Conservation (phyloP, 1,140 invertebrate genomes). For the Rhagoletis zephyria region DNA sequence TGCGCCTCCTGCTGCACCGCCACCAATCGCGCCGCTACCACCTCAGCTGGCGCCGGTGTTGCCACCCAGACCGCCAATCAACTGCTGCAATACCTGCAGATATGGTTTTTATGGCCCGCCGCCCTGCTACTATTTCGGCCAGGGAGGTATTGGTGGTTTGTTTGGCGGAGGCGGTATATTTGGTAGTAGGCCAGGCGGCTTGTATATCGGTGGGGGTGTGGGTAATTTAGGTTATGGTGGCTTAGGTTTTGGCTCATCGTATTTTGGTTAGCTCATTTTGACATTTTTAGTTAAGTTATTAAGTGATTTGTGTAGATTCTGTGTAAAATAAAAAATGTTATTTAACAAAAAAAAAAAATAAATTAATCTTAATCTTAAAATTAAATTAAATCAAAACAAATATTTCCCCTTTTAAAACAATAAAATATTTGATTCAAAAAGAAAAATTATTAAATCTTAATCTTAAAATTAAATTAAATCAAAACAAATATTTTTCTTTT, state of each 20-base stretch:
- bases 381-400: no score
- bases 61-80: slow-evolving; percentile 62
- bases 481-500: no score
- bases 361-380: no score
- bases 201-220: neutral
- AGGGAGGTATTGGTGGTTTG: neutral
- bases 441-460: no score
- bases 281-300: no score
- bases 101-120: slow-evolving; percentile 69
- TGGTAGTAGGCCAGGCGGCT: slow-evolving; percentile 10
- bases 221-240: neutral
- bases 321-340: no score
- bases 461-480: no score
- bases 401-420: no score
- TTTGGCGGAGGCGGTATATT: neutral
- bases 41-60: slow-evolving; percentile 56
- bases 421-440: no score
- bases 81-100: slow-evolving; percentile 66
- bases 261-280: neutral
- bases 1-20: slow-evolving; percentile 20
- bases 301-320: no score
- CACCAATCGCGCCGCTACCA: slow-evolving; percentile 46
- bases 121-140: slow-evolving; percentile 62
- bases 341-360: no score
- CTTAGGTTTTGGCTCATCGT: neutral